Base-by-base conservation (phyloP, 2,888 invertebrate species). In the Agrilus mali region DNA sequence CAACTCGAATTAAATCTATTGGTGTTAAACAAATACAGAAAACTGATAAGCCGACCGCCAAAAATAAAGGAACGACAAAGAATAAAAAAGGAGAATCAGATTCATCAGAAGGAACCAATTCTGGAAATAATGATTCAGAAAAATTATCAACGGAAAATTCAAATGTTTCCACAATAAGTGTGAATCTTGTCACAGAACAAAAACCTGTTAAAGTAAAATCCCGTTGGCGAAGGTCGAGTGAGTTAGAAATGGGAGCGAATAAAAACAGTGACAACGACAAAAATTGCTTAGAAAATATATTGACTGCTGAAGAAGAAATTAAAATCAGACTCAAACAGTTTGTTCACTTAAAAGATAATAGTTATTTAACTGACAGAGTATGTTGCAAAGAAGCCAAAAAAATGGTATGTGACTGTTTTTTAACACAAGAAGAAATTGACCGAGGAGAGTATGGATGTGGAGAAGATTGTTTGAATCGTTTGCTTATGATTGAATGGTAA, bases 401-500 rank as follows among this genome's bases (percentile, higher is more conserved):
- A 55, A 95, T 96, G 95, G 78, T 84, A 27, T 96, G 96, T 67
- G 96, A 96, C 67, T 97, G 96, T 65, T 86, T 87, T 59, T 74
- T 94, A 51, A 86, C 87, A 42, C 80, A 83, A 60, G 94, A 94
- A 54, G 96, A 96, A 60, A 74, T 87, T 50, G 77, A 78, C 35
- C 72, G 82, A 45, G 92, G 90, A 0, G 86, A 88, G 59, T 66
- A 79, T 47, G 93, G 92, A 8, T 97, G 97, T 64, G 94, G 92
- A 1, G 92, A 93, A 60, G 93, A 95, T 67, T 97, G 97, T 67
- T 76, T 97, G 32, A 97, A 97, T 72, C 80, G 95, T 60, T 75
- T 96, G 62, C 78, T 97, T n/a, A 89, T 95, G 86, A 95, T 97
- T 61, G 97, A 97, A 77, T 97, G 93, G 90, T 89, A 71, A 69